These are phyloP conservation scores for Ophioninae sp. DNA, from an alignment of 2,888 invertebrate genomes.

Conservation along the genomic window DNA sequence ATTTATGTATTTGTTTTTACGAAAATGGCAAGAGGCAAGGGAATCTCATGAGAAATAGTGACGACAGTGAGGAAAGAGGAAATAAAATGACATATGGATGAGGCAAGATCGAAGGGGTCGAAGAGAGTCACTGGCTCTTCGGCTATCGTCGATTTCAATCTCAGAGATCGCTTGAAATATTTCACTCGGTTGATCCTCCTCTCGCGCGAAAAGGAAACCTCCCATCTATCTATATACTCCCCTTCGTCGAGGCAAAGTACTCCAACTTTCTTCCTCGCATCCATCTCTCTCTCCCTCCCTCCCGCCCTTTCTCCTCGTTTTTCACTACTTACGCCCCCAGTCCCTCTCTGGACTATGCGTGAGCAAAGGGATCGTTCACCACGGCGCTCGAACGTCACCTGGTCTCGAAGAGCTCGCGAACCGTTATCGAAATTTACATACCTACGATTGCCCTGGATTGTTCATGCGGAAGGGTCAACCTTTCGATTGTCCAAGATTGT, in stretches of 20 bases:
- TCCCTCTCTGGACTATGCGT: neutral
- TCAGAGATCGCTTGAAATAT: slow-evolving; percentile 53
- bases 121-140: slow-evolving; percentile 31
- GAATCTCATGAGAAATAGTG: slow-evolving; percentile 48
- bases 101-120: slow-evolving; percentile 35
- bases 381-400: slow-evolving; percentile 20
- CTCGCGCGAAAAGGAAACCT: slow-evolving; percentile 50
- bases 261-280: neutral
- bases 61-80: slow-evolving; percentile 11
- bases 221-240: slow-evolving; percentile 36
- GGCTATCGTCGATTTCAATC: slow-evolving; percentile 60
- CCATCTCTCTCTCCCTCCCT: slow-evolving; percentile 7
- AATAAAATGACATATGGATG: slow-evolving; percentile 46
- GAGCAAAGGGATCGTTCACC: slow-evolving; percentile 35
- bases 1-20: no score
- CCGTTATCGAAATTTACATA: slow-evolving; percentile 22
- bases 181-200: slow-evolving; percentile 55
- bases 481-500: neutral
- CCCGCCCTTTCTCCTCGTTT: neutral
- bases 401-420: slow-evolving; percentile 3
- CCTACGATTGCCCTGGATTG: neutral
- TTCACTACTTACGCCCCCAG: neutral
- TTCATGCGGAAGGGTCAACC: neutral
- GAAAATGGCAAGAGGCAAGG: slow-evolving; percentile 5
- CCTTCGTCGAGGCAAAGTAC: slow-evolving; percentile 26